Evolutionary conservation across 1,140 invertebrate genomes (phyloP), one percentile per base, ranked within the genome.

Genomic region (Drosophila parvula): DNA sequence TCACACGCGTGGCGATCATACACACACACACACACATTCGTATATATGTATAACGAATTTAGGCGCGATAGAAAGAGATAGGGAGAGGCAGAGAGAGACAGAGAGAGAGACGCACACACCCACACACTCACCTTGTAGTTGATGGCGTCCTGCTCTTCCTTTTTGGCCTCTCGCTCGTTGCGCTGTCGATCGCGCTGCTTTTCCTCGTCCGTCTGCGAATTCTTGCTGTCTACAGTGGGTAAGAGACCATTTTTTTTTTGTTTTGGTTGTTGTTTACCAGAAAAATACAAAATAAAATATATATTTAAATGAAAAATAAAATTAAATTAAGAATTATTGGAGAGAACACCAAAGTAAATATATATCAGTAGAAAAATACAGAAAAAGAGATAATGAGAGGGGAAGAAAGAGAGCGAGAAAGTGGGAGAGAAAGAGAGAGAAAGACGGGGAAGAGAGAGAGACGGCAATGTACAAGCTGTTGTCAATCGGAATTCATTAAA

Each of bases 181-280:
- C 91, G 91, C 65, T 92, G 91, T 55, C 91, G 90, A 81, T 92
- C 91, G 70, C 91, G 91, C 55, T 92, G 91, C 64, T 92, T 92
- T 67, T 92, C 91, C 86, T 92, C 91, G 91, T 92, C 91, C 70
- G 89, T 92, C 83, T 92, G 91, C 65, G 91, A 78, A 78, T 90
- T 91, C 79, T 92, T 92, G 84, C 91, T 92, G 63, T 92, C 91
- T 92, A 77, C 30, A 61, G 12, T 48, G 41, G 40, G 14, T 55
- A 14, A 65, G 12, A 34, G 12, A 55, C 7, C 4, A 27, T n/a
- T 53, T 55, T 38, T 36, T 22, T 22, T 22, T 22, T 22, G 1
- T 22, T 22, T 22, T 22, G 22, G 22, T 22, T 22, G 22, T 22
- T 22, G 22, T 22, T 22, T 53, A 18, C 50, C 7, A 28, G 50